These are phyloP conservation scores for Cynoglossus semilaevis DNA, from an alignment of 2,113 vertebrate genomes.

Conservation along the genomic window DNA sequence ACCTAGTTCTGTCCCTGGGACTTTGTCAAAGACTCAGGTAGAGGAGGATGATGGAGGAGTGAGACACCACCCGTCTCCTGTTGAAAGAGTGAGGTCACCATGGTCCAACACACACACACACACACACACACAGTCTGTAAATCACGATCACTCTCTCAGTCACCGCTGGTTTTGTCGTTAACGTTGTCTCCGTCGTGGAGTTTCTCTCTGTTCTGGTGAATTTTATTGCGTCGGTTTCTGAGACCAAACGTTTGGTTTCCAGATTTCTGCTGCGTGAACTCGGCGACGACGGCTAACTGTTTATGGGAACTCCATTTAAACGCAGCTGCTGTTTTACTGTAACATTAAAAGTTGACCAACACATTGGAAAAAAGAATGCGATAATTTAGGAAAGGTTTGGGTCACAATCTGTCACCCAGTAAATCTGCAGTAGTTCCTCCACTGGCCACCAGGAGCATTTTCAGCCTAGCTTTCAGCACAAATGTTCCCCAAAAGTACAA, in stretches of 20 bases:
- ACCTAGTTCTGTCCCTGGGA: too few species aligned
- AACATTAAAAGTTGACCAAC: too few species aligned
- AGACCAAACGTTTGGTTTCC: too few species aligned
- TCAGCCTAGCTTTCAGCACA: too few species aligned
- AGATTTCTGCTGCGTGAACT: too few species aligned
- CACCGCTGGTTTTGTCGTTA: slow-evolving; percentile 56
- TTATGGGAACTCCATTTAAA: neutral
- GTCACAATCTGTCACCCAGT: neutral
- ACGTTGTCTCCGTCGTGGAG: slow-evolving; percentile 14
- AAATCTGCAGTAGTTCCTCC: too few species aligned
- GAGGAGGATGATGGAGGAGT: slow-evolving; percentile 8
- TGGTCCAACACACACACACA: slow-evolving; percentile 14
- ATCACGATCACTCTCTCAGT: slow-evolving; percentile 26
- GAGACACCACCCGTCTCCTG: slow-evolving; percentile 66
- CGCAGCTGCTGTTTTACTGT: neutral
- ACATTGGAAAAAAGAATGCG: too few species aligned
- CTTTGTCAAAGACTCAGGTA: neutral
- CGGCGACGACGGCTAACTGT: neutral
- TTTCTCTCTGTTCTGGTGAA: too few species aligned
- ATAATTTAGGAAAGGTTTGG: too few species aligned
- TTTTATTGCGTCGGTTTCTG: too few species aligned
- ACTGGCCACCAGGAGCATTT: too few species aligned
- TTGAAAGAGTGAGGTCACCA: slow-evolving; percentile 71
- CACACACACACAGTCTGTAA: slow-evolving; percentile 40
- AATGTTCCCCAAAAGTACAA: too few species aligned